Evolutionary conservation across 2,888 invertebrate genomes (phyloP).

Genomic region (Thymelicus sylvestris): DNA sequence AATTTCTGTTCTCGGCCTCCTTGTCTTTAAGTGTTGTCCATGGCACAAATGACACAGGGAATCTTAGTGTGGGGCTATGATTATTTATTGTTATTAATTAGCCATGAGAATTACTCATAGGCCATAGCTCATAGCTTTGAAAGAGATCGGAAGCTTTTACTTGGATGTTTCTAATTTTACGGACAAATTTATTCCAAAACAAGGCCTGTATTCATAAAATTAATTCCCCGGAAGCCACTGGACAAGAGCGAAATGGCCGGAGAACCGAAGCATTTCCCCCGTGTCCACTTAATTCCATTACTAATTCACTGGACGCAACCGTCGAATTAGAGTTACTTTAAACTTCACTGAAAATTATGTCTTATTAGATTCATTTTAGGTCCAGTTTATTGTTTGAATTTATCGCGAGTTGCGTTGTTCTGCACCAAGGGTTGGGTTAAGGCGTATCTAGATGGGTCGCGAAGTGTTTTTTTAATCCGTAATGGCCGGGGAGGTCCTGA

Average conservation of each 20-base stretch:
- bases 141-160: background rate
- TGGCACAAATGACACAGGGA: too few relatives aligned
- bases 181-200: conserved; percentile 28
- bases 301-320: conserved; percentile 71
- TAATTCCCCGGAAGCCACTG: conserved; percentile 48
- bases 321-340: conserved; percentile 64
- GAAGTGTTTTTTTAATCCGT: conserved; percentile 79
- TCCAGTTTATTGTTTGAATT: conserved; percentile 42
- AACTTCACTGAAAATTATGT: conserved; percentile 38
- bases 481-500: conserved; percentile 66
- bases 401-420: conserved; percentile 34
- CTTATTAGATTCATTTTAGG: conserved; percentile 27
- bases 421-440: conserved; percentile 32
- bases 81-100: too few relatives aligned
- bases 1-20: too few relatives aligned
- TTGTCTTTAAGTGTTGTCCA: too few relatives aligned
- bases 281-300: conserved; percentile 74
- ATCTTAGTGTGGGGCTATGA: too few relatives aligned
- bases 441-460: conserved; percentile 67
- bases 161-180: background rate
- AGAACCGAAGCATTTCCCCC: conserved; percentile 60
- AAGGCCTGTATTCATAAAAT: conserved; percentile 44
- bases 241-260: conserved; percentile 45
- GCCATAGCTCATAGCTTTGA: too few relatives aligned
- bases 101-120: too few relatives aligned